These are phyloP conservation scores for Rosalia funebris DNA, from an alignment of 2,888 invertebrate genomes.

Conservation along the genomic window DNA sequence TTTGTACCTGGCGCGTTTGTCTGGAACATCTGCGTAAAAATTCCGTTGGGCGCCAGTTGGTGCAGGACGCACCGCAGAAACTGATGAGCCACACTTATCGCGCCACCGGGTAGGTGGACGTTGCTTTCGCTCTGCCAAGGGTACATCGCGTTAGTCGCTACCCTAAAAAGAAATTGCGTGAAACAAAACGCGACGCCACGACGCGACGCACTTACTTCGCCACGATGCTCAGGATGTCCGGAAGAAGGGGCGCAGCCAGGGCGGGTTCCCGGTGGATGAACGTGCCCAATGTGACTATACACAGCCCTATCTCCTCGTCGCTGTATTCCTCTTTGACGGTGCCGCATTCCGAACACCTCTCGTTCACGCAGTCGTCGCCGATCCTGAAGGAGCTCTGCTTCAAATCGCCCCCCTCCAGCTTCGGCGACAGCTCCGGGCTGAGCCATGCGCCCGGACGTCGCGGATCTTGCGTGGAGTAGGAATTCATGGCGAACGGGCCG, in stretches of 20 bases:
- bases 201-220: constrained; percentile 72
- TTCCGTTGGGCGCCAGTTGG: constrained; percentile 95
- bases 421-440: constrained; percentile 59
- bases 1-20: constrained; percentile 85
- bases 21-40: constrained; percentile 95
- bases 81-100: constrained; percentile 95
- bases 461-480: constrained; percentile 67
- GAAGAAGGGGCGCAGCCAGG: constrained; percentile 91
- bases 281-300: constrained; percentile 92
- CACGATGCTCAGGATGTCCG: constrained; percentile 89
- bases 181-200: too few species aligned
- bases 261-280: constrained; percentile 96
- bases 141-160: constrained; percentile 81
- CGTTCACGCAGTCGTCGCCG: constrained; percentile 78
- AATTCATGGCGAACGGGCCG: constrained; percentile 67
- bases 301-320: constrained; percentile 94
- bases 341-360: constrained; percentile 90
- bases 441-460: constrained; percentile 69
- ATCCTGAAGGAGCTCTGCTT: constrained; percentile 73
- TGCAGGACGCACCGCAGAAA: constrained; percentile 96
- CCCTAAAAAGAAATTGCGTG: constrained; percentile 66
- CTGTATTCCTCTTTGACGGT: constrained; percentile 90
- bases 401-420: constrained; percentile 59
- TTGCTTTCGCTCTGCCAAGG: constrained; percentile 91
- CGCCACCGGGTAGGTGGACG: constrained; percentile 92